Evolutionary conservation across 2,113 vertebrate genomes (phyloP), one percentile per base, ranked within the genome.

Genomic region (Cryptomyrus ogoouensis): DNA sequence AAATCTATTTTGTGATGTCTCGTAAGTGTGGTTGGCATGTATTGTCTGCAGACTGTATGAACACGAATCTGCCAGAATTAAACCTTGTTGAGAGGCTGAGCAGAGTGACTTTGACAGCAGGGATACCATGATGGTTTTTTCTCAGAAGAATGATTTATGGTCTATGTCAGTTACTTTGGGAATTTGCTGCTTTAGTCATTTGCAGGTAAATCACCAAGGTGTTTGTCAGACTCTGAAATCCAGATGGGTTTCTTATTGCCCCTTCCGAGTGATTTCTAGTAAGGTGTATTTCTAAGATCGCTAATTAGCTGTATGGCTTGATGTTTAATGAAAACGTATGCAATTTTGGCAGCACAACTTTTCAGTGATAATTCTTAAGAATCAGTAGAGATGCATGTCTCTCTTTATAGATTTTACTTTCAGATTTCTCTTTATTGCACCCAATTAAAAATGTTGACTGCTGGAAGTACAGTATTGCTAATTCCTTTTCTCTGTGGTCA

Each of bases 101-200:
- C 15, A 42, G 70, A 77, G 70, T 77, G 35, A 39, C 70, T 77
- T 77, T 42, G 70, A 77, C 70, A 77, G 70, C 70, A 77, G 31
- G 13, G 31, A 77, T 77, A 35, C 10, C 35, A 7, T 77, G 35
- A 66, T 27, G 58, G 9, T 31, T 66, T 27, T 66, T 66, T 66
- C 62, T 66, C n/a, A 31, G 62, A 66, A 84, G 19, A 83, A 46
- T 83, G 80, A 47, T 84, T 47, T 84, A 84, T 84, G 44, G 44
- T 46, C 9, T 47, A 19, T 84, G 44, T 24, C 80, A 84, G 80
- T 84, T 46, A 47, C 80, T 84, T 44, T 47, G 42, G 80, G 80
- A 84, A 84, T 84, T 84, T 84, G 19, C 39, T 47, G 80, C 80
- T 84, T 84, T 44, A 39, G 31, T 77, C 70, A 39, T 77, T 84